phyloP scores from a whole-genome alignment of 2,888 invertebrate species.

The Leucozona laternaria region DNA sequence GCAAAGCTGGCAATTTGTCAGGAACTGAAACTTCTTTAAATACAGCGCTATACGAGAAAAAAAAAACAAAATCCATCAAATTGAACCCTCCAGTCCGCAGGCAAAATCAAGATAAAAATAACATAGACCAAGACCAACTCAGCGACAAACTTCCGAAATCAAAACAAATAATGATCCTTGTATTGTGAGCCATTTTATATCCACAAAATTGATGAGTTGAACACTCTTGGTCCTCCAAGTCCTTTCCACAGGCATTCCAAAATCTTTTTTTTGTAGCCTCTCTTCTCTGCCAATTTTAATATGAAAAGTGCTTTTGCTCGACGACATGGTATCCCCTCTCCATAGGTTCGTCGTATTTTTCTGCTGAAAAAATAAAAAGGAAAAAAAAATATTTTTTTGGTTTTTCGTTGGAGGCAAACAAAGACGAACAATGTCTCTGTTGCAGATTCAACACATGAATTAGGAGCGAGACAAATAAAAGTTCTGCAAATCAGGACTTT shows the following conservation, averaged over 20 bases:
- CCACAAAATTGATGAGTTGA: slow-evolving; percentile 29
- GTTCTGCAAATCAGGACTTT: slow-evolving; percentile 23
- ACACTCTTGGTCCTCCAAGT: neutral
- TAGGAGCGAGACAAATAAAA: neutral
- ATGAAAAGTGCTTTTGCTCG: neutral
- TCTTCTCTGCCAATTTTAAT: neutral
- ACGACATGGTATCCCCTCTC: neutral
- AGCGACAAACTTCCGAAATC: slow-evolving; percentile 9
- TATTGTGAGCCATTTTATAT: slow-evolving; percentile 31
- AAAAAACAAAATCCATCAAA: neutral
- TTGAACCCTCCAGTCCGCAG: slow-evolving; percentile 8
- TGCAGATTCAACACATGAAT: slow-evolving; percentile 40
- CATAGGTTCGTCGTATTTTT: neutral
- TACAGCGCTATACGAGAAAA: neutral
- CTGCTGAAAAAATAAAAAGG: neutral
- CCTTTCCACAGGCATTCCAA: neutral
- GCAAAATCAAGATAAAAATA: neutral
- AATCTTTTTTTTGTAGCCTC: slow-evolving; percentile 1
- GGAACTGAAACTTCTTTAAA: neutral
- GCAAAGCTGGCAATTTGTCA: neutral
- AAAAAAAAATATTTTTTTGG: slow-evolving; percentile 7
- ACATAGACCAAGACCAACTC: neutral
- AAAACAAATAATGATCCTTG: slow-evolving; percentile 40
- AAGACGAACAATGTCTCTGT: slow-evolving; percentile 6
- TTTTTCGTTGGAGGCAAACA: neutral